Evolutionary conservation across 2,797 vertebrate genomes (phyloP).

Genomic region (Limosa lapponica): DNA sequence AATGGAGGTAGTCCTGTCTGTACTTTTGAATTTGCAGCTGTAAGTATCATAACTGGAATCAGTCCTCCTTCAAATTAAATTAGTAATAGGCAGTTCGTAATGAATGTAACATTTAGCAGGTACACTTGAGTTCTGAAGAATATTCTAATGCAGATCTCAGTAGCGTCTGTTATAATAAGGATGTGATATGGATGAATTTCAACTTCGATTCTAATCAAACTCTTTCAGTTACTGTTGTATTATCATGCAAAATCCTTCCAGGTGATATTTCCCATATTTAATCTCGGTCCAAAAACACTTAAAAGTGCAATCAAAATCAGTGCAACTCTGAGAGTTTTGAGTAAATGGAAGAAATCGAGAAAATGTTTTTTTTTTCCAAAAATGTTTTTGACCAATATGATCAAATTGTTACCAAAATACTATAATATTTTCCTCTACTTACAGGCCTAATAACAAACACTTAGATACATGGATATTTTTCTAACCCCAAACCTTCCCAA

Average conservation of each 20-base stretch:
- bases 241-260: background rate
- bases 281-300: background rate
- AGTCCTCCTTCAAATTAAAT: slow-evolving; percentile 12
- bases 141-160: background rate
- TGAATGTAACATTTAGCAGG: background rate
- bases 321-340: background rate
- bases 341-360: background rate
- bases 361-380: background rate
- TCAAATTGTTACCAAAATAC: background rate
- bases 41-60: background rate
- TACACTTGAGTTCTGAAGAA: background rate
- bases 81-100: background rate
- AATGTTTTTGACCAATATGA: background rate
- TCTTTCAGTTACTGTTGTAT: background rate
- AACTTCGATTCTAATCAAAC: background rate
- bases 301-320: background rate
- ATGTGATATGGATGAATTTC: background rate
- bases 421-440: background rate
- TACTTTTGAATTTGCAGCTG: background rate
- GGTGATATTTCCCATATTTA: background rate
- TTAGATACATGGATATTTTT: background rate
- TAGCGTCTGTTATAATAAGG: background rate
- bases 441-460: background rate
- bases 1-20: background rate
- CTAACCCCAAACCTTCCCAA: background rate